Conservation (phyloP, 1,140 invertebrate species). For the Drosophila orosa region DNA sequence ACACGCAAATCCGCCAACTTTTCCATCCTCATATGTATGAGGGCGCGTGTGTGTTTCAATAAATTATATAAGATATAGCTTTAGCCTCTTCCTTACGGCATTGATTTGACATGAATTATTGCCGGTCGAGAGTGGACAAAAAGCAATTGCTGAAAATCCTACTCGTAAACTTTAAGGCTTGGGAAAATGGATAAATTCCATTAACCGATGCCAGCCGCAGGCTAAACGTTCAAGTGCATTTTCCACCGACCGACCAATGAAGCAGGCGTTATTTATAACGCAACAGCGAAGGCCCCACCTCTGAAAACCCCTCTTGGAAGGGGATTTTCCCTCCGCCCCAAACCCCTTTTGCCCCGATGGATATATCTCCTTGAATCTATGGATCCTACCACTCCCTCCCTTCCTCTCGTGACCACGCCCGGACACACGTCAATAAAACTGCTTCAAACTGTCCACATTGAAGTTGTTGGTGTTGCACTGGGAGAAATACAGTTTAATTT, state of each 20-base stretch:
- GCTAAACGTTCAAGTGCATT: slow-evolving; percentile 66
- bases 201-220: slow-evolving; percentile 61
- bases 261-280: slow-evolving; percentile 76
- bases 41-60: slow-evolving; percentile 46
- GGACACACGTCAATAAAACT: slow-evolving; percentile 81
- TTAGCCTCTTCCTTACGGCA: slow-evolving; percentile 56
- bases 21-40: background rate
- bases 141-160: slow-evolving; percentile 37
- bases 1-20: slow-evolving; percentile 30
- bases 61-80: slow-evolving; percentile 63
- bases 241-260: slow-evolving; percentile 49
- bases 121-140: slow-evolving; percentile 33
- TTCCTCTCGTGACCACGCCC: slow-evolving; percentile 58
- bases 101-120: slow-evolving; percentile 75
- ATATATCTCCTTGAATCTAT: slow-evolving; percentile 43
- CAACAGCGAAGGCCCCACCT: slow-evolving; percentile 42
- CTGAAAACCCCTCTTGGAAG: background rate
- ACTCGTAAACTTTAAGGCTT: slow-evolving; percentile 45
- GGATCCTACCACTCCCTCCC: background rate
- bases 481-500: background rate
- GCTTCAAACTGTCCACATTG: slow-evolving; percentile 80
- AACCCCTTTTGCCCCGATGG: background rate
- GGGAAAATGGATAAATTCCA: slow-evolving; percentile 56
- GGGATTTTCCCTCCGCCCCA: background rate
- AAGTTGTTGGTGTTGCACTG: slow-evolving; percentile 16